Percentiles rank a stretch among this genome's conserved stretches.
Conservation (phyloP, 2,888 invertebrate genomes). For the Gasteruption jaculator region DNA sequence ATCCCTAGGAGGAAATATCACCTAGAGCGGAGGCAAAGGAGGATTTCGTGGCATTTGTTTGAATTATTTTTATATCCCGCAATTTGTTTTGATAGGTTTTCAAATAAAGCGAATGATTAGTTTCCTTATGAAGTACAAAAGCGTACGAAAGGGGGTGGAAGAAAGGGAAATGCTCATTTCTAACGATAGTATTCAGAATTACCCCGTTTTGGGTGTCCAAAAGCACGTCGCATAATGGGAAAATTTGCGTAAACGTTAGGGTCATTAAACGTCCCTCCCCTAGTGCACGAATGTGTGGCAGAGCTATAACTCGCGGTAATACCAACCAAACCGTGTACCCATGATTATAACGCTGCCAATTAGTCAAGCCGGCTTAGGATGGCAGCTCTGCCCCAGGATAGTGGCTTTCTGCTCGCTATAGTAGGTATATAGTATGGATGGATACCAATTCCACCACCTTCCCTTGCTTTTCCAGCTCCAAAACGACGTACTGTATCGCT, state of each 20-base stretch:
- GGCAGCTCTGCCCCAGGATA: slow-evolving; percentile 41
- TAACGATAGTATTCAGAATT: too few species aligned
- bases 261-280: slow-evolving; percentile 45
- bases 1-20: slow-evolving; percentile 43
- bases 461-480: slow-evolving; percentile 7
- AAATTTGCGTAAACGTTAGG: slow-evolving; percentile 52
- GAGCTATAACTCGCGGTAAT: slow-evolving; percentile 51
- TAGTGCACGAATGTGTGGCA: slow-evolving; percentile 33
- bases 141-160: too few species aligned
- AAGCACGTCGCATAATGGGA: slow-evolving; percentile 50
- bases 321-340: slow-evolving; percentile 52
- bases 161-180: too few species aligned
- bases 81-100: slow-evolving; percentile 51
- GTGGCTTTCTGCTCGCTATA: too few species aligned
- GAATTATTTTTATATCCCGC: slow-evolving; percentile 50
- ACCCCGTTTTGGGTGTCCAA: slow-evolving; percentile 40
- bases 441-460: slow-evolving; percentile 19
- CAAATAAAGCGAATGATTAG: too few species aligned
- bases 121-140: too few species aligned
- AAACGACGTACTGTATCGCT: too few species aligned
- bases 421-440: too few species aligned
- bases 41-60: slow-evolving; percentile 51
- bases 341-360: slow-evolving; percentile 52
- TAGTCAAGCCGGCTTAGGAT: slow-evolving; percentile 52
- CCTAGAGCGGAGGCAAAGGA: slow-evolving; percentile 27